Percentiles rank a stretch among this genome's conserved stretches.
Evolutionary conservation across 2,113 vertebrate species (phyloP).

Genomic region (Thunnus thynnus): DNA sequence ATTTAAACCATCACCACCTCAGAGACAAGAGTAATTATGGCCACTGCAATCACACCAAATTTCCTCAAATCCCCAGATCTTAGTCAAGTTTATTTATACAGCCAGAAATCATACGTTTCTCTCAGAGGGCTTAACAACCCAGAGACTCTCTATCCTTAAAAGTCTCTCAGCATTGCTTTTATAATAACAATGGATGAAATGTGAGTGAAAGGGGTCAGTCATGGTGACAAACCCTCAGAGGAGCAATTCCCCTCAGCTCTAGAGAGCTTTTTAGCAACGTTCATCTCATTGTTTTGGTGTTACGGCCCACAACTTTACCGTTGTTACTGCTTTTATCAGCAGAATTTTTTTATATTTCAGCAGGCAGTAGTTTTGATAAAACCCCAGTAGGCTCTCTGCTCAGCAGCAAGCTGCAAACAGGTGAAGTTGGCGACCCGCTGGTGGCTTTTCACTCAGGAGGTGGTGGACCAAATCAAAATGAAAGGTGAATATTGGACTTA

Average conservation of each 20-base stretch:
- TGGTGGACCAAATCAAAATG: neutral
- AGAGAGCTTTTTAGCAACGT: constrained; percentile 1
- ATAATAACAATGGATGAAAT: constrained; percentile 20
- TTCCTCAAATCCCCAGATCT: constrained; percentile 51
- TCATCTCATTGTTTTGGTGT: neutral
- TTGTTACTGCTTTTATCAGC: constrained; percentile 20
- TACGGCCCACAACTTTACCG: neutral
- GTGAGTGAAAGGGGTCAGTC: constrained; percentile 1
- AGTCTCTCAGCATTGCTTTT: constrained; percentile 27
- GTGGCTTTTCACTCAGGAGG: constrained; percentile 12
- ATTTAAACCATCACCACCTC: constrained; percentile 65
- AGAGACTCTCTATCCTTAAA: neutral
- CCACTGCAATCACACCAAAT: constrained; percentile 32
- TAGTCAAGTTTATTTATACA: constrained; percentile 42
- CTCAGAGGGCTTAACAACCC: constrained; percentile 7
- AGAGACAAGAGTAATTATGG: constrained; percentile 61
- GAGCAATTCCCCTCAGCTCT: neutral
- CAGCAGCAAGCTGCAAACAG: neutral
- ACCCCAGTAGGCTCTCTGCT: neutral
- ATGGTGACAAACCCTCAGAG: constrained; percentile 1
- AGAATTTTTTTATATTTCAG: neutral
- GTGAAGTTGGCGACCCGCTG: constrained; percentile 10
- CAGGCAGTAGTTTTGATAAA: constrained; percentile 36
- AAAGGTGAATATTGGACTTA: neutral
- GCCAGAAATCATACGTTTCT: constrained; percentile 32